phyloP scores from a whole-genome alignment of 2,888 invertebrate genomes.

The Andrena camellia region DNA sequence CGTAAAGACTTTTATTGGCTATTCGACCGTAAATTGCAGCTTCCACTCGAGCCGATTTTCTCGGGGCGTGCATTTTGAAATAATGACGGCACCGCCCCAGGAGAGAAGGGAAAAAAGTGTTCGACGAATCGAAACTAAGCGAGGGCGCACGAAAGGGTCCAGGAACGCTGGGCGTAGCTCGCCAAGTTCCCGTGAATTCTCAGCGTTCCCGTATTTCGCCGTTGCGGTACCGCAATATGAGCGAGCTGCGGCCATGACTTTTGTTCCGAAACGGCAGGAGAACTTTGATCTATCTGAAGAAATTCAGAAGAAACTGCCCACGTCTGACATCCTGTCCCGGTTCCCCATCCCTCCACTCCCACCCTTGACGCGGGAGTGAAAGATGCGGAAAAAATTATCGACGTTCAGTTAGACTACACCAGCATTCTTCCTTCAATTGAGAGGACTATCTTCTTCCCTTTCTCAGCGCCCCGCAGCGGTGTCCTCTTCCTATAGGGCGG shows the following conservation, averaged over 20 bases:
- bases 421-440: constrained; percentile 59
- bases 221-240: constrained; percentile 18
- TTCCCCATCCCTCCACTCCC: neutral
- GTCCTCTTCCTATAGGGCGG: neutral
- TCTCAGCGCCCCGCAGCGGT: constrained; percentile 14
- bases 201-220: constrained; percentile 26
- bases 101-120: neutral
- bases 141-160: neutral
- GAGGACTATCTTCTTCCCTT: constrained; percentile 57
- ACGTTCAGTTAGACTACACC: constrained; percentile 60
- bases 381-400: constrained; percentile 72
- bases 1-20: constrained; percentile 30
- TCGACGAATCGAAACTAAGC: constrained; percentile 15
- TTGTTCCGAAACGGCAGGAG: constrained; percentile 41
- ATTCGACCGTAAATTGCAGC: constrained; percentile 21
- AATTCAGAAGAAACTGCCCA: constrained; percentile 8
- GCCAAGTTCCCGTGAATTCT: constrained; percentile 43
- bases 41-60: constrained; percentile 11
- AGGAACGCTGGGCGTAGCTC: neutral
- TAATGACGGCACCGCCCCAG: constrained; percentile 26
- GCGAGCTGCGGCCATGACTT: constrained; percentile 39
- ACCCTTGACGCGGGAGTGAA: constrained; percentile 41
- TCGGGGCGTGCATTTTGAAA: constrained; percentile 17
- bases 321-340: neutral
- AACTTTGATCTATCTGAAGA: constrained; percentile 40